phyloP scores from a whole-genome alignment of 2,797 vertebrate species.

The Odontamblyopus lacepedii region DNA sequence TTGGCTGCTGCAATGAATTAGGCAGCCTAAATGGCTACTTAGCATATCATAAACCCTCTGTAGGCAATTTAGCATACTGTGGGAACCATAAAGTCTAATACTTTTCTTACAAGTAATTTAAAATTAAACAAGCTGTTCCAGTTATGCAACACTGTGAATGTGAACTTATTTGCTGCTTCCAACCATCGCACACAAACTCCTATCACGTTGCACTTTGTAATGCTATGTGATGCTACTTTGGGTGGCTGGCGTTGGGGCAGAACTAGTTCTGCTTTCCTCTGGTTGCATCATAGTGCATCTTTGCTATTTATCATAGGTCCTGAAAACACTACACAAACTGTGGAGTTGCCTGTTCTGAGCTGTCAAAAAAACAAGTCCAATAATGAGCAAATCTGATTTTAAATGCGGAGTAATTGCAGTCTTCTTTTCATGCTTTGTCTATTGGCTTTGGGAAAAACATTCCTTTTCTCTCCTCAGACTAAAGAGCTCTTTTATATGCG shows the following conservation, averaged over 20 bases:
- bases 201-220: slow-evolving; percentile 30
- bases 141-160: background rate
- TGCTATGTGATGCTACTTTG: slow-evolving; percentile 37
- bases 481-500: slow-evolving; percentile 26
- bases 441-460: background rate
- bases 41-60: background rate
- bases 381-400: slow-evolving; percentile 26
- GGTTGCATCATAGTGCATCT: slow-evolving; percentile 66
- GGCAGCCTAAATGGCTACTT: background rate
- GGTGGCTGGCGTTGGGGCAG: slow-evolving; percentile 24
- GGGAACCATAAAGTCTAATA: background rate
- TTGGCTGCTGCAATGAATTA: background rate
- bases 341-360: slow-evolving; percentile 4
- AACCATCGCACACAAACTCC: slow-evolving; percentile 1
- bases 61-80: background rate
- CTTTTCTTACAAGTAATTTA: background rate
- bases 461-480: slow-evolving; percentile 1
- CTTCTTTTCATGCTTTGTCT: slow-evolving; percentile 20
- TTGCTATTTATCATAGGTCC: slow-evolving; percentile 34
- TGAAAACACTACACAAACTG: slow-evolving; percentile 43
- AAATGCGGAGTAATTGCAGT: slow-evolving; percentile 35
- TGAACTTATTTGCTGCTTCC: background rate
- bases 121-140: background rate
- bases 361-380: slow-evolving; percentile 18
- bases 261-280: slow-evolving; percentile 53